A percentile compares a stretch with the other conserved stretches of the same genome.
These are phyloP conservation scores for Andrena trimmerana DNA, from an alignment of 2,888 invertebrate genomes.

Conservation along the genomic window DNA sequence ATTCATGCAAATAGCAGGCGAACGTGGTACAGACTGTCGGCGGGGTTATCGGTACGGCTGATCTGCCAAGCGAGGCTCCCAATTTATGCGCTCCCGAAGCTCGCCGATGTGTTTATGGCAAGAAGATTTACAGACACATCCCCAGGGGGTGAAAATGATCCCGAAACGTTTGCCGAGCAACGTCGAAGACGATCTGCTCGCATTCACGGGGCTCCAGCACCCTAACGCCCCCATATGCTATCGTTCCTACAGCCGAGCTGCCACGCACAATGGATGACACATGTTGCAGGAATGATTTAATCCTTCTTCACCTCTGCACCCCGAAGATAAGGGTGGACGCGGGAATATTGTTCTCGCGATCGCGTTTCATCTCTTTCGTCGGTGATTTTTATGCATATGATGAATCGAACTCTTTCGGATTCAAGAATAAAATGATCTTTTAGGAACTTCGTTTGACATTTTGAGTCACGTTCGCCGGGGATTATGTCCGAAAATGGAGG, in stretches of 20 bases:
- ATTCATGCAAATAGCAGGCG: conserved; percentile 63
- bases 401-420: not conserved
- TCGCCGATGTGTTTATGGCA: conserved; percentile 65
- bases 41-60: conserved; percentile 72
- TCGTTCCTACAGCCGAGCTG: conserved; percentile 22
- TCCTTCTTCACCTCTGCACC: conserved; percentile 33
- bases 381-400: conserved; percentile 3
- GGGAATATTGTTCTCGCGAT: conserved; percentile 15
- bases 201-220: conserved; percentile 39
- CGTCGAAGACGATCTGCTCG: conserved; percentile 65
- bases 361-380: conserved; percentile 1
- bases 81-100: conserved; percentile 73
- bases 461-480: not conserved
- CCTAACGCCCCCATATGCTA: conserved; percentile 18
- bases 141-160: conserved; percentile 69
- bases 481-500: not conserved
- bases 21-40: conserved; percentile 62
- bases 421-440: not conserved
- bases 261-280: conserved; percentile 47
- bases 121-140: conserved; percentile 70
- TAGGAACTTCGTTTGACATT: not conserved
- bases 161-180: conserved; percentile 65
- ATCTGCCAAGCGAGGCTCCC: conserved; percentile 70
- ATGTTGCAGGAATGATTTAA: conserved; percentile 45
- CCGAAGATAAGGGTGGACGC: conserved; percentile 24